Evolutionary conservation across 2,888 invertebrate genomes (phyloP), one percentile per base, ranked within the genome.

Genomic region (Molorchus minor): DNA sequence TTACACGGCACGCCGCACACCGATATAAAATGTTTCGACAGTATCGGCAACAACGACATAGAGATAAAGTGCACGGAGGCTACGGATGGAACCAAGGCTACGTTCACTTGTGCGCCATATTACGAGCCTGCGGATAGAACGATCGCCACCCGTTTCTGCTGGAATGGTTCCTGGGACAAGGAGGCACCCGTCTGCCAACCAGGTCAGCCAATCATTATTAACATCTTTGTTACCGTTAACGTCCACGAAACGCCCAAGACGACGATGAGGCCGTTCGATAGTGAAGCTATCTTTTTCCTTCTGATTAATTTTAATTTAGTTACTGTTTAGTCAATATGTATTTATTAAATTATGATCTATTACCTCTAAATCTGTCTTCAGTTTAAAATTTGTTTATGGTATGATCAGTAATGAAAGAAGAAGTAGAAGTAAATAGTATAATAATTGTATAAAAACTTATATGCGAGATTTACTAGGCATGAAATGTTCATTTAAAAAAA

Each of bases 161-260:
- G 19, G 13, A 62, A 68, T 10, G 73, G 74, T 2, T 40, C 51
- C 1, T 75, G 75, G 75, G 69, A 71, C 35, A 52, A 64, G 4
- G 47, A 61, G 1, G 38, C 52, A 2, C 76, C 75, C 0, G 52
- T 57, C 1, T 77, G 77, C 55, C 62, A 62, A 56, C 74, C 74
- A 76, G 74, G 77, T 77, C 73, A 68, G 69, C 69, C 68, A 54
- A 64, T 63, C 13, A 59, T 65, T 46, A 45, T 62, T 61, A 51
- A 61, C 43, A 29, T 60, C 12, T 47, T 56, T 43, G 29, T 66
- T 36, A 46, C 55, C 16, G 16, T 63, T 41, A 56, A 62, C 12
- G 19, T 62, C 36, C 19, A 44, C 35, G 44, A 15, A 8, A 10
- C 3, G 3, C 41, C 41, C 3, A 20, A n/a, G 2, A 25, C 21